Evolutionary conservation across 2,888 invertebrate genomes (phyloP).

Genomic region (Lordiphosa fenestrarum): DNA sequence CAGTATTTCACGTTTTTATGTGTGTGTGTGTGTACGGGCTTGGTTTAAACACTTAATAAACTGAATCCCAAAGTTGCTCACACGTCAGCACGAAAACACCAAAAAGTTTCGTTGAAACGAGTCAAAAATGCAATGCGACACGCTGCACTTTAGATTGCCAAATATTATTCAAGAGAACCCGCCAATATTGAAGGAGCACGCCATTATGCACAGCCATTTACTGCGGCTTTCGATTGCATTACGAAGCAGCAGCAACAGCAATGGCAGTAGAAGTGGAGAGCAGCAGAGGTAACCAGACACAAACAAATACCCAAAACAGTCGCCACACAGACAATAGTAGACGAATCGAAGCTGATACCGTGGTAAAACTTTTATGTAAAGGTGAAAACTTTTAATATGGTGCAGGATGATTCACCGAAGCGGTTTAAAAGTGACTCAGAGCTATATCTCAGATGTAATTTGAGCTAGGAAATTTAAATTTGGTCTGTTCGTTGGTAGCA

Average conservation of each 20-base stretch:
- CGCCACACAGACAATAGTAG: conserved; percentile 4
- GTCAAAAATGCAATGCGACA: conserved; percentile 45
- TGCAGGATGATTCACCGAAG: no score
- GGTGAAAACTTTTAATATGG: no score
- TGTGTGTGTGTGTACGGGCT: conserved; percentile 3
- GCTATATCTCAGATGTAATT: no score
- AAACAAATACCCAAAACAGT: conserved; percentile 25
- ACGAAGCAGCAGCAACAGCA: conserved; percentile 14
- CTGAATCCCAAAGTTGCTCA: conserved; percentile 36
- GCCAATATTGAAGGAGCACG: conserved; percentile 44
- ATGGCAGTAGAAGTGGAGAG: conserved; percentile 12
- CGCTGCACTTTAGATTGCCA: conserved; percentile 49
- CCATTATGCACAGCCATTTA: conserved; percentile 64
- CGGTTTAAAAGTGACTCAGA: no score
- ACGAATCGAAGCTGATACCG: not conserved
- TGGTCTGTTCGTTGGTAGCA: no score
- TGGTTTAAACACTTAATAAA: conserved; percentile 34
- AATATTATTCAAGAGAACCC: conserved; percentile 30
- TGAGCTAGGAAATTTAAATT: no score
- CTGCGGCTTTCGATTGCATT: conserved; percentile 56
- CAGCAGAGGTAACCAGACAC: conserved; percentile 16
- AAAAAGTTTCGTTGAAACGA: conserved; percentile 31
- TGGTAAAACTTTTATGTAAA: not conserved
- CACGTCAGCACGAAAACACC: conserved; percentile 44
- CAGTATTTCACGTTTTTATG: conserved; percentile 21